phyloP scores from a whole-genome alignment of 2,113 vertebrate species.

The Bubalus kerabau region DNA sequence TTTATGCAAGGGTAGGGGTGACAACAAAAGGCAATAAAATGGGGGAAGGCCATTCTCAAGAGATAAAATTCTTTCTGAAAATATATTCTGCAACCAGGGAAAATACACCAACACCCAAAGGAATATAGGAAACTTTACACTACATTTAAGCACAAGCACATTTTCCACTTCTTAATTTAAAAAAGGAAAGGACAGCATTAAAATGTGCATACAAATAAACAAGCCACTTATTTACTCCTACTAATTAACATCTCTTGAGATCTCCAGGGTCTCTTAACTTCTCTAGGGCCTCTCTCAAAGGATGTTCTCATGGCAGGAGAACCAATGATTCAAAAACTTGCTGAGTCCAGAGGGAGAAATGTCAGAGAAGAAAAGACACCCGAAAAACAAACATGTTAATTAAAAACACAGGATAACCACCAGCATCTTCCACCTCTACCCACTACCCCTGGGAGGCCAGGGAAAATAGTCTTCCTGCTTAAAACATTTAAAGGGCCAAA shows the following conservation, averaged over 20 bases:
- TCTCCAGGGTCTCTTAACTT: constrained; percentile 51
- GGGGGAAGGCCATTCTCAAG: not conserved
- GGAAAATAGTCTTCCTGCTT: constrained; percentile 16
- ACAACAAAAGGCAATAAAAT: constrained; percentile 13
- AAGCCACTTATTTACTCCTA: constrained; percentile 61
- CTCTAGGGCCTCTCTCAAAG: constrained; percentile 44
- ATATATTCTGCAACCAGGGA: constrained; percentile 36
- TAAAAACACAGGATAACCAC: constrained; percentile 27
- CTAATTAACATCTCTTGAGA: constrained; percentile 69
- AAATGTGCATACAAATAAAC: constrained; percentile 65
- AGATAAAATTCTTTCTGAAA: constrained; percentile 40
- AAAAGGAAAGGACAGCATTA: constrained; percentile 55
- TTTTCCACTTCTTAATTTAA: constrained; percentile 66
- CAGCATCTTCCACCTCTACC: not conserved
- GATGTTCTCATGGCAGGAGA: not conserved
- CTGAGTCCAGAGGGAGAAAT: not conserved
- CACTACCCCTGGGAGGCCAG: not conserved
- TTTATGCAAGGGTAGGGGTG: not conserved
- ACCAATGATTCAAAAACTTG: not conserved
- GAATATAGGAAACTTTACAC: constrained; percentile 48
- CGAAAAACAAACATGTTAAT: constrained; percentile 60
- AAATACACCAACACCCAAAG: constrained; percentile 45
- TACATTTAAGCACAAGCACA: constrained; percentile 55
- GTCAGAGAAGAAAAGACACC: not conserved
- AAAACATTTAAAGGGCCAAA: constrained; percentile 48